Conservation (phyloP, 2,888 invertebrate species). For the Habrosyne pyritoides region DNA sequence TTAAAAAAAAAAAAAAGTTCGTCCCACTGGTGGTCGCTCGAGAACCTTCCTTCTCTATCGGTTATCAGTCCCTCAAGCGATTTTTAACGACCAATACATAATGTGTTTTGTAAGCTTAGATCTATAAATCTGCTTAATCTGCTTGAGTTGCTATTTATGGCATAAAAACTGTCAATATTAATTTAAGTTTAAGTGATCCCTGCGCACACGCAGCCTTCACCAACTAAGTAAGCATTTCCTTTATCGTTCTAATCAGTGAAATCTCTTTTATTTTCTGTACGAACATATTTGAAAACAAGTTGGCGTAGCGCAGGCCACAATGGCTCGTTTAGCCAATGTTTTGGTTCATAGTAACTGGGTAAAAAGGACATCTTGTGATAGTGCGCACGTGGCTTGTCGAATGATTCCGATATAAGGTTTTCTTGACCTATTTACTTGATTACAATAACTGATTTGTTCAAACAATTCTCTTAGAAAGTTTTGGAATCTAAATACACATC, state of each 20-base stretch:
- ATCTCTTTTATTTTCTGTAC: constrained; percentile 41
- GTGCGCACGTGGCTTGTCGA: constrained; percentile 54
- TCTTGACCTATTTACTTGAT: constrained; percentile 5
- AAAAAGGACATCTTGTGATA: constrained; percentile 67
- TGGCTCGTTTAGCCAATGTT: constrained; percentile 68
- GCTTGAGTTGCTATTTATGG: too few relatives aligned
- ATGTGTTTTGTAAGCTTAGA: too few relatives aligned
- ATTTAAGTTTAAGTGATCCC: background rate
- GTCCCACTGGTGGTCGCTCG: too few relatives aligned
- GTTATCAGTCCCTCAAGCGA: too few relatives aligned
- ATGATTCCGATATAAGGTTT: constrained; percentile 15
- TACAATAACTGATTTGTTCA: background rate
- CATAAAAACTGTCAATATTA: too few relatives aligned
- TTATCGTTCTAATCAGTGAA: constrained; percentile 44
- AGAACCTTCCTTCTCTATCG: too few relatives aligned
- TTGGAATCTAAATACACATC: too few relatives aligned
- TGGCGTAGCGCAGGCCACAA: constrained; percentile 56
- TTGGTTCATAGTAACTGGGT: constrained; percentile 66
- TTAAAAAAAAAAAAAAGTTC: too few relatives aligned
- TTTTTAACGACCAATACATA: too few relatives aligned
- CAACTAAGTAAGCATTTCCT: constrained; percentile 18
- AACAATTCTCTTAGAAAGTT: too few relatives aligned
- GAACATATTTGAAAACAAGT: constrained; percentile 43
- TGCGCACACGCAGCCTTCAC: background rate
- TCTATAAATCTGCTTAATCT: too few relatives aligned